phyloP scores from a whole-genome alignment of 1,140 invertebrate genomes.

The Tetramorium parvispinum region DNA sequence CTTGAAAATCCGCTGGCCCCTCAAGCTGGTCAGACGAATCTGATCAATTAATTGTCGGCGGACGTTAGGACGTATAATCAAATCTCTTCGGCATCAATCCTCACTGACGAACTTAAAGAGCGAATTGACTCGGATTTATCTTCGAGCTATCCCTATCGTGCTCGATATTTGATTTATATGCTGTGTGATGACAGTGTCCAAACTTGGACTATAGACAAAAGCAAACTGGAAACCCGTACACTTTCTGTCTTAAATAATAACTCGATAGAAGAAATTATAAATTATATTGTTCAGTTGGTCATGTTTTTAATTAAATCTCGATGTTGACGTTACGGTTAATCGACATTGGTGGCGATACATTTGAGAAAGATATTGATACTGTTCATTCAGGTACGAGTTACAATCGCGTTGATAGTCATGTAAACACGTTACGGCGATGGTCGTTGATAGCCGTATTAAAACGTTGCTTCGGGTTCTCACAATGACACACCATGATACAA shows the following conservation, averaged over 20 bases:
- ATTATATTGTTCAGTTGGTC: neutral
- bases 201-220: neutral
- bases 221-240: neutral
- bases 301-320: neutral
- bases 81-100: constrained; percentile 23
- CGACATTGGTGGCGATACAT: neutral
- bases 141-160: neutral
- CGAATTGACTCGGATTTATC: constrained; percentile 10
- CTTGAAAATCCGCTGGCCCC: constrained; percentile 31
- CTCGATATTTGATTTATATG: neutral
- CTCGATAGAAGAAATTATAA: neutral
- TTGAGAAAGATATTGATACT: neutral
- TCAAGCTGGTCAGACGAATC: constrained; percentile 10
- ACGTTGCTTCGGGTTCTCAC: neutral
- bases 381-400: neutral
- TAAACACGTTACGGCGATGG: neutral
- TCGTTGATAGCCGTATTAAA: neutral
- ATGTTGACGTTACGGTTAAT: neutral
- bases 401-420: neutral
- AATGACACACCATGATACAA: neutral
- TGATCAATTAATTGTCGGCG: constrained; percentile 44
- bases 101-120: neutral
- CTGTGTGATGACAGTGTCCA: neutral
- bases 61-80: neutral
- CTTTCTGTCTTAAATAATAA: neutral